Evolutionary conservation across 2,797 vertebrate genomes (phyloP), one percentile per base, ranked within the genome.

Genomic region (Coreius guichenoti): DNA sequence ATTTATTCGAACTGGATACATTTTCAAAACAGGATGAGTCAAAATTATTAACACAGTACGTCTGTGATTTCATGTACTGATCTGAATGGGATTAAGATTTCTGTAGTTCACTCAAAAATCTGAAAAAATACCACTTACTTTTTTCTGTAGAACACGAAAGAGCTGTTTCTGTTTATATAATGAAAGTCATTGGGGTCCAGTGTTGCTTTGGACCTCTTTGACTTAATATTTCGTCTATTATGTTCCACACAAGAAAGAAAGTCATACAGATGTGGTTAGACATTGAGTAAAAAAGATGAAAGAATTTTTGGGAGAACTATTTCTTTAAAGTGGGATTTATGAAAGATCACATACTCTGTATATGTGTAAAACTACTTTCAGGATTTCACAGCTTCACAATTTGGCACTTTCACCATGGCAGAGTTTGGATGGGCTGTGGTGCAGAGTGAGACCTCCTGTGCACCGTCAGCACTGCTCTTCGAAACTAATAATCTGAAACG

Each of bases 401-500:
- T 49, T 39, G 36, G 17, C 36, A 81, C 33, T 39, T 56, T 23
- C 68, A 58, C 36, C n/a, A 19, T 31, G 26, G 17, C 26, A 73
- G 51, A 72, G n/a, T 73, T 61, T n/a, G 69, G 56, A 74, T 45
- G 29, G 19, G 9, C 36, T 33, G 39, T 17, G 26, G 29, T 43
- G 69, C 79, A 63, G 84, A 78, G 76, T 88, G 87, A 56, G 43
- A 80, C 83, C 90, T 85, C 67, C 87, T 86, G 90, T 86, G 80
- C 58, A 76, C 85, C 83, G 87, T 91, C 90, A 89, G 84, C 82
- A 88, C 31, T 31, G 56, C 90, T 72, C 86, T 89, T 89, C 82
- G 74, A 89, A 56, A 67, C 61, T 86, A 89, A 87, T 83, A 79
- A 65, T 56, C 76, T 65, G 87, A 91, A 92, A 92, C 45, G 56